phyloP scores from a whole-genome alignment of 2,797 vertebrate species.

The Leucoraja ocellata region DNA sequence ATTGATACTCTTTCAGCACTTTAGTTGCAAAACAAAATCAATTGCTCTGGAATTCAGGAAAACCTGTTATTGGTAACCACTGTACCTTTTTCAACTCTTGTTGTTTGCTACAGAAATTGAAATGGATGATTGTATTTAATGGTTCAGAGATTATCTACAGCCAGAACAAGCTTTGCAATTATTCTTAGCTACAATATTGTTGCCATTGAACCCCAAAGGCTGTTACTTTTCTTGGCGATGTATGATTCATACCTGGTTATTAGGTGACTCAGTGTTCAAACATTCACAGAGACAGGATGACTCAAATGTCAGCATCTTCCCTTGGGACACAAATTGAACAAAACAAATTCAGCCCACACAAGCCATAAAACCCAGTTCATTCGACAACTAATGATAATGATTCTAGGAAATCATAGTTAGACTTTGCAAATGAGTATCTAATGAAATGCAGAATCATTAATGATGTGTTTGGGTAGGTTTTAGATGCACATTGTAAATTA shows the following conservation, averaged over 20 bases:
- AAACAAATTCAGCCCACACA: constrained; percentile 31
- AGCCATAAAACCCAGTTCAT: constrained; percentile 7
- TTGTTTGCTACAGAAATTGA: constrained; percentile 20
- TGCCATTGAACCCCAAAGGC: constrained; percentile 18
- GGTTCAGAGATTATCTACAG: constrained; percentile 27
- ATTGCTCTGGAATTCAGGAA: neutral
- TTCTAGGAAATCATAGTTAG: neutral
- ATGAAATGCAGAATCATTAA: neutral
- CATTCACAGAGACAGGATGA: constrained; percentile 8
- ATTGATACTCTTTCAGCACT: neutral
- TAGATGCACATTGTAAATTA: constrained; percentile 13
- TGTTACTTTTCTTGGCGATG: constrained; percentile 9
- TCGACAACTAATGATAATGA: constrained; percentile 2
- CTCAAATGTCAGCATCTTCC: constrained; percentile 32
- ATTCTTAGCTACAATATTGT: constrained; percentile 22
- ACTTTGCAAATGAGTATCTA: neutral
- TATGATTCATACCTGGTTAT: constrained; percentile 33
- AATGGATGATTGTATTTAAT: constrained; percentile 11
- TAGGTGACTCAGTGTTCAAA: constrained; percentile 34
- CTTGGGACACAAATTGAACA: constrained; percentile 26
- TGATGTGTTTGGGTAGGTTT: neutral
- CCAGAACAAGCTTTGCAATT: constrained; percentile 26
- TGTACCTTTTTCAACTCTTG: constrained; percentile 11
- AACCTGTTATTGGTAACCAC: neutral
- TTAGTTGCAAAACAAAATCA: constrained; percentile 1